Percentiles rank a stretch among this genome's conserved stretches.
Evolutionary conservation across 2,888 invertebrate species (phyloP).

Genomic region (Epistrophe grossulariae): DNA sequence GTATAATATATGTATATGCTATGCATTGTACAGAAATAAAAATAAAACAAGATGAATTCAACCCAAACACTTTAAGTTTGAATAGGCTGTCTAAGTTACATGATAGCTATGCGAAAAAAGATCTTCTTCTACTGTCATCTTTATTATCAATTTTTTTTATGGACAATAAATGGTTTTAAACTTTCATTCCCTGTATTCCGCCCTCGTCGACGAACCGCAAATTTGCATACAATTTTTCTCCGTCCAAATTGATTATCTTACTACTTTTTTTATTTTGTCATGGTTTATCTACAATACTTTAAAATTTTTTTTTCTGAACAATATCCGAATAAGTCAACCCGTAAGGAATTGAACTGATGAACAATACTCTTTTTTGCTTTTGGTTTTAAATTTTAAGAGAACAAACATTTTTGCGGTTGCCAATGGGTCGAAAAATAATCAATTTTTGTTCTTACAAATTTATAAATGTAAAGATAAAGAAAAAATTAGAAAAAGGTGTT

Average conservation of each 20-base stretch:
- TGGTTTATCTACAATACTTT: conserved; percentile 50
- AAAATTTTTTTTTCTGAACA: conserved; percentile 52
- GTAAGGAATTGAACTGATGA: conserved; percentile 57
- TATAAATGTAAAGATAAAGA: too few relatives aligned
- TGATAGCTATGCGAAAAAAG: conserved; percentile 50
- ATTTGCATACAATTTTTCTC: conserved; percentile 68
- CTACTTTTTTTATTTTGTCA: conserved; percentile 43
- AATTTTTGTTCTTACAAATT: neutral
- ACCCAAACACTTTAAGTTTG: conserved; percentile 47
- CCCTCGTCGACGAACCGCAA: conserved; percentile 57
- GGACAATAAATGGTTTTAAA: conserved; percentile 71
- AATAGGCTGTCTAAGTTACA: conserved; percentile 48
- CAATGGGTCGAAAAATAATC: neutral
- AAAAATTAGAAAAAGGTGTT: too few relatives aligned
- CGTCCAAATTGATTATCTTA: conserved; percentile 63
- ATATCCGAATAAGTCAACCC: conserved; percentile 62
- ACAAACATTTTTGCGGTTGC: neutral
- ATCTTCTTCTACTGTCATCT: conserved; percentile 40
- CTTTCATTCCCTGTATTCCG: conserved; percentile 70
- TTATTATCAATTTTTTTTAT: conserved; percentile 55
- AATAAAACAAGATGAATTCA: conserved; percentile 35
- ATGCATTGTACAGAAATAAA: conserved; percentile 1
- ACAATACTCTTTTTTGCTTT: conserved; percentile 45
- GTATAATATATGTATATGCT: neutral
- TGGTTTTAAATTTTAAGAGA: conserved; percentile 33